phyloP scores from a whole-genome alignment of 2,888 invertebrate species.

The Oscheius sp. region DNA sequence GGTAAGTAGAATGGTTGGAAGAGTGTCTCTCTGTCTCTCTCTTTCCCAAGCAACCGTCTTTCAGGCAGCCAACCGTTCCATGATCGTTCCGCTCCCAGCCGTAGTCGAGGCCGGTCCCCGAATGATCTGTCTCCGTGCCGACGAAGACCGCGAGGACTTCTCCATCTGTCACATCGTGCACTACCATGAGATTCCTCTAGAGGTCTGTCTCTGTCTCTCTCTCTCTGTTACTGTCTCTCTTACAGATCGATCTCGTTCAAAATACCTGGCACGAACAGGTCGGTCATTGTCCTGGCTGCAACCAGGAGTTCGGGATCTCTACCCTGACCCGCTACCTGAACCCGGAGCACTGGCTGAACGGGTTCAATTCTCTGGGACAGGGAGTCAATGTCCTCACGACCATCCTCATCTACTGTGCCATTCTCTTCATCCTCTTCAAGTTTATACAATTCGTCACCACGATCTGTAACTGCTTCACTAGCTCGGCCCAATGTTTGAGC shows the following conservation, averaged over 20 bases:
- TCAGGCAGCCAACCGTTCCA: conserved; percentile 58
- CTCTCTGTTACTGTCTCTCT: not conserved
- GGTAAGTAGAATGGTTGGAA: conserved; percentile 18
- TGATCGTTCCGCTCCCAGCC: conserved; percentile 59
- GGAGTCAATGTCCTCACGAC: conserved; percentile 1
- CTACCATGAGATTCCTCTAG: conserved; percentile 57
- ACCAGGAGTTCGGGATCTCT: conserved; percentile 52
- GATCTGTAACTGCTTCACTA: conserved; percentile 4
- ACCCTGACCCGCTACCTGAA: not conserved
- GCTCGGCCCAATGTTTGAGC: not conserved
- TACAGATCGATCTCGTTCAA: conserved; percentile 57
- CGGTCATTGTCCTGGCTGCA: conserved; percentile 67
- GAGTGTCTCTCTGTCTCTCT: too few relatives aligned
- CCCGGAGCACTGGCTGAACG: conserved; percentile 23
- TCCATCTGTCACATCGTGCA: conserved; percentile 63
- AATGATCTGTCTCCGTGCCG: conserved; percentile 61
- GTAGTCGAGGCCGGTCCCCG: conserved; percentile 52
- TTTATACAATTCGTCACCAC: conserved; percentile 10
- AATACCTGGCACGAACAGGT: conserved; percentile 58
- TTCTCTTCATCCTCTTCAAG: conserved; percentile 25
- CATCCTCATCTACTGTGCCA: conserved; percentile 18
- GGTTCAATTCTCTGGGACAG: conserved; percentile 39
- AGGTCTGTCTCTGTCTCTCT: conserved; percentile 38
- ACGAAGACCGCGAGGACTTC: conserved; percentile 58
- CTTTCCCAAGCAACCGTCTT: not conserved